Evolutionary conservation across 2,113 vertebrate genomes (phyloP).

Genomic region (Phyllostomus discolor): DNA sequence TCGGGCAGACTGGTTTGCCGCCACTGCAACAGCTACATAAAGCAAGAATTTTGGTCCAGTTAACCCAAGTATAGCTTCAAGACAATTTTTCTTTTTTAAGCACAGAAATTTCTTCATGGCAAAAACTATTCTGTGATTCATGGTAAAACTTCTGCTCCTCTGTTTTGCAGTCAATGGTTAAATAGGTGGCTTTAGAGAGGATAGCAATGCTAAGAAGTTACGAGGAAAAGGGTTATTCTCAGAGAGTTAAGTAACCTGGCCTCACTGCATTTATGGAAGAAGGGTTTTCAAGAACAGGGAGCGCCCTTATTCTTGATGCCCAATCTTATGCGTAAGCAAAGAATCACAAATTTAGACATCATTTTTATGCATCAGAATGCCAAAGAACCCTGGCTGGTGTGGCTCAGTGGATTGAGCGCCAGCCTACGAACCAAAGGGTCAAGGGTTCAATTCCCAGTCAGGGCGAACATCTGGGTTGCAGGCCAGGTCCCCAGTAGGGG

Average conservation of each 20-base stretch:
- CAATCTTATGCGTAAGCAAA: slow-evolving; percentile 6
- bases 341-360: slow-evolving; percentile 25
- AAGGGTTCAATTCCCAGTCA: too few relatives aligned
- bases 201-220: neutral
- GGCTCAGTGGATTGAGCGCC: too few relatives aligned
- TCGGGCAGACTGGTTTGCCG: neutral
- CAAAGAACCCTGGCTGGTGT: neutral
- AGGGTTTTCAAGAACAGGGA: slow-evolving; percentile 12
- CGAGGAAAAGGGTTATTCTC: slow-evolving; percentile 46
- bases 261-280: slow-evolving; percentile 1
- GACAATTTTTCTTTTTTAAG: neutral
- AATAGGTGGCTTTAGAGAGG: neutral
- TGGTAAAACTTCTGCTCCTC: neutral
- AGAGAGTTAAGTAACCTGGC: slow-evolving; percentile 29
- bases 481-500: too few relatives aligned
- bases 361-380: slow-evolving; percentile 29
- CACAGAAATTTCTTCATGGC: neutral
- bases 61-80: neutral
- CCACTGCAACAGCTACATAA: neutral
- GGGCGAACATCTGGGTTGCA: too few relatives aligned
- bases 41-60: neutral
- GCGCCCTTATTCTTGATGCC: neutral
- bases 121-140: slow-evolving; percentile 17
- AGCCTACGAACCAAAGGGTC: too few relatives aligned
- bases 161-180: neutral